These are phyloP conservation scores for Ctenicera cuprea DNA, from an alignment of 2,888 invertebrate species.

Conservation along the genomic window DNA sequence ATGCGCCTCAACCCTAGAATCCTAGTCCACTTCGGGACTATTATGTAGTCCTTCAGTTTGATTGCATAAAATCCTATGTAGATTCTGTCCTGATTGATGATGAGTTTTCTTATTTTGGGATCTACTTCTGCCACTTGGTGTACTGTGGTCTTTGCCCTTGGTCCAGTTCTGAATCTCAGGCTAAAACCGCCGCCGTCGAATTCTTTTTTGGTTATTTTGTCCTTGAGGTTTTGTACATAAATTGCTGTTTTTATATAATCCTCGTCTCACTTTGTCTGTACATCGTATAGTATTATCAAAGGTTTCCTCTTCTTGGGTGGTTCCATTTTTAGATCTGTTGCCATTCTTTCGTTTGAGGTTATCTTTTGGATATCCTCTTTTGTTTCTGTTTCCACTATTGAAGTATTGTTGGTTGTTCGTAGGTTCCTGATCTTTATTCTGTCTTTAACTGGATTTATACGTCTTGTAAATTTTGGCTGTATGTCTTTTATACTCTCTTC, in stretches of 20 bases:
- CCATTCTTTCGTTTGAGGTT: not conserved
- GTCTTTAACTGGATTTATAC: slow-evolving; percentile 2
- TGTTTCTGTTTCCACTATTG: too few relatives aligned
- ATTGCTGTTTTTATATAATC: not conserved
- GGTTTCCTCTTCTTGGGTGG: not conserved
- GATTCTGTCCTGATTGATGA: too few relatives aligned
- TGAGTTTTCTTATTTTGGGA: too few relatives aligned
- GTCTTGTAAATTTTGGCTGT: not conserved
- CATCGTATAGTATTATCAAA: not conserved
- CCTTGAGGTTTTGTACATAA: not conserved
- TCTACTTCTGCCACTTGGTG: slow-evolving; percentile 4
- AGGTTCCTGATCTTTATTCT: too few relatives aligned
- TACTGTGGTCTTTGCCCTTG: not conserved
- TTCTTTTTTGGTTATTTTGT: not conserved
- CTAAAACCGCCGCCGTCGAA: not conserved
- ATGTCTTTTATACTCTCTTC: slow-evolving; percentile 1
- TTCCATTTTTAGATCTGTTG: not conserved
- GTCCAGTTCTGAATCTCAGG: not conserved
- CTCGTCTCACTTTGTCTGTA: not conserved
- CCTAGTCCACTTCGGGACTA: too few relatives aligned
- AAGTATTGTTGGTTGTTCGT: slow-evolving; percentile 2
- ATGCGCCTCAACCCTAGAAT: too few relatives aligned
- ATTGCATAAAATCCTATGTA: not conserved
- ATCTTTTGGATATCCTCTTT: not conserved
- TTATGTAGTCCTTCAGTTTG: not conserved